Percentiles rank a stretch among this genome's conserved stretches.
Evolutionary conservation across 2,113 vertebrate species (phyloP).

Genomic region (Taurulus bubalis): DNA sequence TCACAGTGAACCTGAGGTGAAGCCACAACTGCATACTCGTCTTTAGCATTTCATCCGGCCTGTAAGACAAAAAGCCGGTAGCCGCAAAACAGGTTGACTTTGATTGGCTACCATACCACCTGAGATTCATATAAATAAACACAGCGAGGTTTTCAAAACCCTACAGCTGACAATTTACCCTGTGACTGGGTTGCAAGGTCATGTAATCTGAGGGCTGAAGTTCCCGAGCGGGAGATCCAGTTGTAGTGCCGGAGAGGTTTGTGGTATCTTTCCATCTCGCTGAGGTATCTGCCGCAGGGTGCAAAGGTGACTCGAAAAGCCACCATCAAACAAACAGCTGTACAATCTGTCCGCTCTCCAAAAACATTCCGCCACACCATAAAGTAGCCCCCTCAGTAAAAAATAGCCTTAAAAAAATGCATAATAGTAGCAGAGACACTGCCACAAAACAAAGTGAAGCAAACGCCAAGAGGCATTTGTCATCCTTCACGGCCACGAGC

Average conservation of each 20-base stretch:
- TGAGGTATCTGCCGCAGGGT: slow-evolving; percentile 65
- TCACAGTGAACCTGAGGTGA: slow-evolving; percentile 72
- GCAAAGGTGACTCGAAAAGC: slow-evolving; percentile 67
- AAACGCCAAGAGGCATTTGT: slow-evolving; percentile 78
- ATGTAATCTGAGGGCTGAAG: slow-evolving; percentile 44
- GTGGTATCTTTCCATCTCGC: slow-evolving; percentile 58
- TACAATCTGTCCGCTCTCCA: slow-evolving; percentile 54
- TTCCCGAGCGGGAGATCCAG: slow-evolving; percentile 23
- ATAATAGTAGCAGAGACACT: slow-evolving; percentile 67
- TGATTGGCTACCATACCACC: slow-evolving; percentile 66
- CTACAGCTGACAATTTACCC: slow-evolving; percentile 42
- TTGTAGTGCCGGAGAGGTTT: slow-evolving; percentile 37
- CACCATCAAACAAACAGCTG: slow-evolving; percentile 73
- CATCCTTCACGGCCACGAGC: slow-evolving; percentile 76
- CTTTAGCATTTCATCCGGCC: slow-evolving; percentile 62
- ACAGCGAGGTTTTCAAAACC: slow-evolving; percentile 25
- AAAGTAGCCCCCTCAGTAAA: slow-evolving; percentile 64
- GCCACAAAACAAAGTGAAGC: slow-evolving; percentile 79
- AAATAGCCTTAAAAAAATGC: slow-evolving; percentile 77
- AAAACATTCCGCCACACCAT: slow-evolving; percentile 62
- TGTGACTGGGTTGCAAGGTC: slow-evolving; percentile 55
- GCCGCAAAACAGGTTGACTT: slow-evolving; percentile 70
- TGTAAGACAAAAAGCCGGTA: slow-evolving; percentile 54
- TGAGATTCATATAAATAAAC: slow-evolving; percentile 70
- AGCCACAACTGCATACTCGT: slow-evolving; percentile 76